A percentile compares a stretch with the other conserved stretches of the same genome.
Evolutionary conservation across 2,888 invertebrate species (phyloP).

Genomic region (Synergus laeviventris): DNA sequence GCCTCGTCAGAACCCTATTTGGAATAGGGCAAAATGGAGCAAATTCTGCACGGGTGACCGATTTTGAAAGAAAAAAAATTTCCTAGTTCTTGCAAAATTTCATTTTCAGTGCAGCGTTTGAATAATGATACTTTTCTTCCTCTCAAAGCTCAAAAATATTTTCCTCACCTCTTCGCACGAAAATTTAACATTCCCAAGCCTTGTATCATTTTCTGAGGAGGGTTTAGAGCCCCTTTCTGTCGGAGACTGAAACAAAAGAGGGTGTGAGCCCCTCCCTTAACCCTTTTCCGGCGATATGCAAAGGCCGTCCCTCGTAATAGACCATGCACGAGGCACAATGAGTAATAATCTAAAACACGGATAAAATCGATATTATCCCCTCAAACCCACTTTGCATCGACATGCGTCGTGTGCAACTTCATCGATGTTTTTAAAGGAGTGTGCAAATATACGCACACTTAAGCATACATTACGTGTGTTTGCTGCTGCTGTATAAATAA

Average conservation of each 20-base stretch:
- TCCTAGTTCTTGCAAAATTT: too few species aligned
- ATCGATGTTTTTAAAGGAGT: slow-evolving; percentile 23
- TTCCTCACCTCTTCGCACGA: background rate
- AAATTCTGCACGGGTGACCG: too few species aligned
- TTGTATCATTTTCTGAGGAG: background rate
- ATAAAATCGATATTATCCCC: slow-evolving; percentile 68
- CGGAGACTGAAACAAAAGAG: slow-evolving; percentile 24
- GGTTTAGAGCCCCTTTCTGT: background rate
- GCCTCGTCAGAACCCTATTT: too few species aligned
- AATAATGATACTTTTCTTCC: background rate
- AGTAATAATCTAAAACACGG: slow-evolving; percentile 68
- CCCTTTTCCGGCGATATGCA: slow-evolving; percentile 47
- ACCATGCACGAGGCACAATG: slow-evolving; percentile 52
- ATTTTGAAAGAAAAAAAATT: too few species aligned
- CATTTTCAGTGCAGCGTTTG: too few species aligned
- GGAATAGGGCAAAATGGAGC: too few species aligned
- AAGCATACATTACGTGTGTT: slow-evolving; percentile 39
- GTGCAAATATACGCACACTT: slow-evolving; percentile 40
- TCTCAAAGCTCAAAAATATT: background rate
- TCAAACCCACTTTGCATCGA: slow-evolving; percentile 48
- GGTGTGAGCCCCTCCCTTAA: slow-evolving; percentile 31
- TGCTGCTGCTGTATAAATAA: slow-evolving; percentile 22
- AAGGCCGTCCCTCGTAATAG: slow-evolving; percentile 50
- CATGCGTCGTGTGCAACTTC: slow-evolving; percentile 41
- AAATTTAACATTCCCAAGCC: background rate